Conservation (phyloP, 2,797 vertebrate species). For the Pterois miles region DNA sequence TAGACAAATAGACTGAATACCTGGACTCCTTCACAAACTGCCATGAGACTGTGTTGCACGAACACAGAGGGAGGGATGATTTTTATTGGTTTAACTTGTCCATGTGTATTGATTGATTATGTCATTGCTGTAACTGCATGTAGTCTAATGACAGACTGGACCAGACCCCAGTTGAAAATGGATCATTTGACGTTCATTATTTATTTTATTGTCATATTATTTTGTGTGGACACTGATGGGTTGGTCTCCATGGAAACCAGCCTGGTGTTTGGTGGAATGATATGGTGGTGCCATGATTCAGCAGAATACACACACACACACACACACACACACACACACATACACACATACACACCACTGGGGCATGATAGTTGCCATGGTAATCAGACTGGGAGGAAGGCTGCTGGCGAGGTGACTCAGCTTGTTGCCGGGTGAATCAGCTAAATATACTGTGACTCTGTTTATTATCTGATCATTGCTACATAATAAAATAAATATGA, state of each 20-base stretch:
- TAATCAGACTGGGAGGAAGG: slow-evolving; percentile 8
- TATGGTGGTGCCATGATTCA: slow-evolving; percentile 33
- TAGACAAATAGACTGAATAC: too few species aligned
- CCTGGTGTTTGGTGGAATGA: neutral
- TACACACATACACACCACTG: neutral
- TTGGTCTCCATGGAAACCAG: slow-evolving; percentile 40
- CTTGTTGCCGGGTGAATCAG: slow-evolving; percentile 60
- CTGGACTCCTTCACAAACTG: too few species aligned
- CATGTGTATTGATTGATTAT: too few species aligned
- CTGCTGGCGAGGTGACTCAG: slow-evolving; percentile 55
- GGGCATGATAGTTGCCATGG: slow-evolving; percentile 44
- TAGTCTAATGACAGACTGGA: neutral
- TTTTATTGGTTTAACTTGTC: too few species aligned
- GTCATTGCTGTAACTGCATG: neutral
- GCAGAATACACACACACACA: slow-evolving; percentile 17
- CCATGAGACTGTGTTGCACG: too few species aligned
- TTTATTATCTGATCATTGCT: slow-evolving; percentile 10
- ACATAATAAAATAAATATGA: neutral
- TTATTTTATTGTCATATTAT: neutral
- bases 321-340: too few species aligned
- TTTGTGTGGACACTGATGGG: neutral
- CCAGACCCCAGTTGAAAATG: neutral
- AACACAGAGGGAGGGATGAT: too few species aligned
- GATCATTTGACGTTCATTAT: neutral
- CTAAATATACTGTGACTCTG: slow-evolving; percentile 9